These are phyloP conservation scores for Cremastinae sp. DNA, from an alignment of 2,888 invertebrate genomes.

Conservation along the genomic window DNA sequence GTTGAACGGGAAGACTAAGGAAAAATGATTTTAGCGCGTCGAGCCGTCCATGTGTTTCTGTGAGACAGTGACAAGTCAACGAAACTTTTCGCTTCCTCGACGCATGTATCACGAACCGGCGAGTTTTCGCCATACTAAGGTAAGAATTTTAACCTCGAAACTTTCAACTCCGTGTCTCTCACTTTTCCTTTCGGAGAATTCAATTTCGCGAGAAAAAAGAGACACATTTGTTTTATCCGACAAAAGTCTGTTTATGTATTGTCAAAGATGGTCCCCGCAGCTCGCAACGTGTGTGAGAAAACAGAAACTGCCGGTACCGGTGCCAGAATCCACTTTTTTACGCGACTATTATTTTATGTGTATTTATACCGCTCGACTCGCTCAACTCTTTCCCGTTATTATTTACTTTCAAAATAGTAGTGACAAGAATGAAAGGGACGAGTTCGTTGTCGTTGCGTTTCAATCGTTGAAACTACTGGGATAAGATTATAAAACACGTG, in stretches of 20 bases:
- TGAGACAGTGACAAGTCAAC: conserved; percentile 15
- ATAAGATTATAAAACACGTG: too few relatives aligned
- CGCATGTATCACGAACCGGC: conserved; percentile 4
- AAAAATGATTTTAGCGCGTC: conserved; percentile 34
- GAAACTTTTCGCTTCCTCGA: not conserved
- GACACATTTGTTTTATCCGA: not conserved
- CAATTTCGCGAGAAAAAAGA: not conserved
- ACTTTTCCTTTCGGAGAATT: not conserved
- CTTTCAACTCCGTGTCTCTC: not conserved
- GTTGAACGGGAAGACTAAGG: conserved; percentile 25
- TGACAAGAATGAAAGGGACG: conserved; percentile 22
- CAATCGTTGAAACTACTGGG: too few relatives aligned
- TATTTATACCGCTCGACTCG: not conserved
- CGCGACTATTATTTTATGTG: conserved; percentile 1
- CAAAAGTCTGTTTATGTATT: conserved; percentile 47
- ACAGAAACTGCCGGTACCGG: conserved; percentile 55
- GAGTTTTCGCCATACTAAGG: conserved; percentile 16
- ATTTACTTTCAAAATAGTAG: conserved; percentile 1
- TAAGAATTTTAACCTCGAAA: not conserved
- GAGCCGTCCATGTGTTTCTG: not conserved
- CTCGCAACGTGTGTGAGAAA: conserved; percentile 29
- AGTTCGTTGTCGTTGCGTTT: not conserved
- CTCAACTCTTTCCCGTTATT: too few relatives aligned
- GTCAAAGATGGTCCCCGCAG: conserved; percentile 25
- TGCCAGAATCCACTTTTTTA: conserved; percentile 24